These are phyloP conservation scores for Scotopteryx bipunctaria DNA, from an alignment of 2,888 invertebrate species.

Conservation along the genomic window DNA sequence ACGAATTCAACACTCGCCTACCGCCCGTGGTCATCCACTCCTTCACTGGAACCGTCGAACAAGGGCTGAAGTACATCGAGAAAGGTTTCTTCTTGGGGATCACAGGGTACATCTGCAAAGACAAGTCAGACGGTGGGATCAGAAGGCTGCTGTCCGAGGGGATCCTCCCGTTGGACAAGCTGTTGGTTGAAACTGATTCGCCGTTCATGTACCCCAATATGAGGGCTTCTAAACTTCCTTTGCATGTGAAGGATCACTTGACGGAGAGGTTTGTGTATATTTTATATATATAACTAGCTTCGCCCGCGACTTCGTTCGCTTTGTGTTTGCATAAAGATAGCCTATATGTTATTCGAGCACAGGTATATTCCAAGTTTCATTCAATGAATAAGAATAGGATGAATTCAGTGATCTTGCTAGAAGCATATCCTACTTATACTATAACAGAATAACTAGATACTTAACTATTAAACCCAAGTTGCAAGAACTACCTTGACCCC, in stretches of 20 bases:
- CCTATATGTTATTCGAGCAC: too few species aligned
- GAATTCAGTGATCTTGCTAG: too few species aligned
- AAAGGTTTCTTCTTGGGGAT: constrained; percentile 92
- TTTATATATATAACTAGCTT: neutral
- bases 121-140: constrained; percentile 95
- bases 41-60: constrained; percentile 94
- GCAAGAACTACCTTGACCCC: too few species aligned
- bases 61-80: constrained; percentile 91
- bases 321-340: too few species aligned
- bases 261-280: constrained; percentile 87
- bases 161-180: constrained; percentile 90
- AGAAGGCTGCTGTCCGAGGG: constrained; percentile 91
- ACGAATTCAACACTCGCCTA: constrained; percentile 74
- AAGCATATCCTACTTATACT: too few species aligned
- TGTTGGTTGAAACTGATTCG: constrained; percentile 96
- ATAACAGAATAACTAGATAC: too few species aligned
- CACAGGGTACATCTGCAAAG: constrained; percentile 92
- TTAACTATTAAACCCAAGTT: too few species aligned
- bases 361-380: too few species aligned
- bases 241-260: constrained; percentile 93
- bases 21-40: constrained; percentile 96
- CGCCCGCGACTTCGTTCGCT: too few species aligned
- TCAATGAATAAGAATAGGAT: too few species aligned
- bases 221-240: constrained; percentile 94
- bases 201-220: constrained; percentile 99